Percentiles rank a stretch among this genome's conserved stretches.
phyloP scores from a whole-genome alignment of 2,113 vertebrate genomes.

The Zapornia atra region DNA sequence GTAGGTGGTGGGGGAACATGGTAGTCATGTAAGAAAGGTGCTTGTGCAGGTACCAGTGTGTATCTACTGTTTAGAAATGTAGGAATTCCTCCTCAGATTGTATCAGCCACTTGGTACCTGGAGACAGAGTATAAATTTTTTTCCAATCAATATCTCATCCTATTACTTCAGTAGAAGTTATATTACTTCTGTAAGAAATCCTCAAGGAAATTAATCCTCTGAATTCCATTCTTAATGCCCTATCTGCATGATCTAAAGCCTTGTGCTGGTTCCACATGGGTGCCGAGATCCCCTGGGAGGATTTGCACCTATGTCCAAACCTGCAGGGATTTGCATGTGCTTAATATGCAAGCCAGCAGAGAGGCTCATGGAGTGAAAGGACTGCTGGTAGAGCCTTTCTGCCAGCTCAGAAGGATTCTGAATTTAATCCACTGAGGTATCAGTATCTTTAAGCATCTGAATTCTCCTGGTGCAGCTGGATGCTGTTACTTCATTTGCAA shows the following conservation, averaged over 20 bases:
- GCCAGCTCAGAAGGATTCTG: not conserved
- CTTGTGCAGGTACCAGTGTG: not conserved
- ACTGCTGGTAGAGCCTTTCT: not conserved
- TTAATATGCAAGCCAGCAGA: not conserved
- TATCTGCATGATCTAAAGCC: not conserved
- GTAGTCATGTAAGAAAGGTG: not conserved
- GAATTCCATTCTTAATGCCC: not conserved
- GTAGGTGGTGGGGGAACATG: rapidly evolving
- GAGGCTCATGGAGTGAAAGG: not conserved
- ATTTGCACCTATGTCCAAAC: not conserved
- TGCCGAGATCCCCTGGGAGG: not conserved
- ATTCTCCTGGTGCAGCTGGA: not conserved
- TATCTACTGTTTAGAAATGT: not conserved
- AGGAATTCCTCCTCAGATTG: not conserved
- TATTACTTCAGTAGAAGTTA: not conserved
- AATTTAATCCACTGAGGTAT: not conserved
- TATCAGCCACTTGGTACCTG: not conserved
- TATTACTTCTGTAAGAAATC: not conserved
- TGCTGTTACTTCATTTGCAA: not conserved
- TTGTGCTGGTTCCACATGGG: not conserved
- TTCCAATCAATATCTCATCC: not conserved
- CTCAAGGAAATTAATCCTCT: not conserved
- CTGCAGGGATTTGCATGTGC: not conserved
- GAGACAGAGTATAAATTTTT: not conserved
- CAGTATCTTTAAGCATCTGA: not conserved